These are phyloP conservation scores for Lithobates sylvaticus DNA, from an alignment of 2,797 vertebrate species.

Conservation along the genomic window DNA sequence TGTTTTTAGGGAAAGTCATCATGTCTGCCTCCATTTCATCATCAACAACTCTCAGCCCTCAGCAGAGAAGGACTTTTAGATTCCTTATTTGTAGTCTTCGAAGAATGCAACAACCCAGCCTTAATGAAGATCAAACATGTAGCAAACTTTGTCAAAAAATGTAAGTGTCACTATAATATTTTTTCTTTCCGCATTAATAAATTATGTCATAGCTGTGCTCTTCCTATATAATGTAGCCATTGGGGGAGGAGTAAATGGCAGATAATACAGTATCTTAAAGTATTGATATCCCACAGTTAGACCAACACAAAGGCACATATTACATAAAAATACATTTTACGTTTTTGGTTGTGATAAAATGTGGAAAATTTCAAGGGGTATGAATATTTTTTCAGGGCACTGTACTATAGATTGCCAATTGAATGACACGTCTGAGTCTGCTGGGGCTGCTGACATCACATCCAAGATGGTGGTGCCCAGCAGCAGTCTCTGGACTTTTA, in stretches of 20 bases:
- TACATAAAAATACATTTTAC: no score
- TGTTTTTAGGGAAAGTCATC: conserved; percentile 80
- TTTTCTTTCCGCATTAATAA: background rate
- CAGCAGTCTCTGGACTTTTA: no score
- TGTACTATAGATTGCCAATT: no score
- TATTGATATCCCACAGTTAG: no score
- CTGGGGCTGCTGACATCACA: no score
- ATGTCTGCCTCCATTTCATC: conserved; percentile 73
- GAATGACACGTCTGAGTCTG: no score
- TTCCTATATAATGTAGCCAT: background rate
- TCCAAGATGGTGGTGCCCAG: no score
- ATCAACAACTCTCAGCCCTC: conserved; percentile 83
- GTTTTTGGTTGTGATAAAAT: no score
- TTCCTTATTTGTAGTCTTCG: conserved; percentile 88
- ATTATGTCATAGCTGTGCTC: no score
- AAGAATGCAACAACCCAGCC: conserved; percentile 89
- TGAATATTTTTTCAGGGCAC: no score
- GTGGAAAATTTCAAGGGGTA: no score
- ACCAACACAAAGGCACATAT: no score
- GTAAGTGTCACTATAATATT: conserved; percentile 76
- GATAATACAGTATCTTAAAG: background rate
- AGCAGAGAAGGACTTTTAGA: conserved; percentile 92
- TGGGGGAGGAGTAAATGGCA: background rate
- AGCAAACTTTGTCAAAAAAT: conserved; percentile 91
- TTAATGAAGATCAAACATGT: conserved; percentile 92